phyloP scores from a whole-genome alignment of 2,113 vertebrate genomes.

The Butorides virescens region DNA sequence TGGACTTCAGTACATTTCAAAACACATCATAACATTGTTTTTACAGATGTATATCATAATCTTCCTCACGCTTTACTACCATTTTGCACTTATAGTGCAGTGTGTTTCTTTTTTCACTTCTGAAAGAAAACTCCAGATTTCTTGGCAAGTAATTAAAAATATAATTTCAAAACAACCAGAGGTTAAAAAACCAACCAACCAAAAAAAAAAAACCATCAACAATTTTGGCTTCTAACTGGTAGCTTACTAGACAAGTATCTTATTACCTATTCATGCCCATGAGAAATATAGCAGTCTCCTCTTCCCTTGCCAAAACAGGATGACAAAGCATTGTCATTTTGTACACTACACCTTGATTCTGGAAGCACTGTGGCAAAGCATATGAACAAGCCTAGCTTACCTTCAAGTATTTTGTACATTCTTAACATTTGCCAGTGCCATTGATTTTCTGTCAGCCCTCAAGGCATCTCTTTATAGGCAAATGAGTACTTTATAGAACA shows the following conservation, averaged over 20 bases:
- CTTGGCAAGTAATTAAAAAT: neutral
- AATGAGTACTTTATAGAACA: neutral
- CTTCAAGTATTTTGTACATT: neutral
- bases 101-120: neutral
- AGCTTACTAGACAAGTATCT: neutral
- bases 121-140: neutral
- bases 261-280: neutral
- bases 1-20: neutral
- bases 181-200: neutral
- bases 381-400: neutral
- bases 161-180: neutral
- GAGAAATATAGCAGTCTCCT: neutral
- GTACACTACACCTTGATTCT: neutral
- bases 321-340: neutral
- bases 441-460: neutral
- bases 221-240: neutral
- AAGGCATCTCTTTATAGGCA: neutral
- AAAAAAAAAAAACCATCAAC: neutral
- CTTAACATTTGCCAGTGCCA: neutral
- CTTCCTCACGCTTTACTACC: neutral
- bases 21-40: neutral
- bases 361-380: neutral
- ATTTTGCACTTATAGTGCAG: neutral
- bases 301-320: neutral
- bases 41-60: neutral